These are phyloP conservation scores for Chrysodeixis includens DNA, from an alignment of 2,888 invertebrate genomes.

Conservation along the genomic window DNA sequence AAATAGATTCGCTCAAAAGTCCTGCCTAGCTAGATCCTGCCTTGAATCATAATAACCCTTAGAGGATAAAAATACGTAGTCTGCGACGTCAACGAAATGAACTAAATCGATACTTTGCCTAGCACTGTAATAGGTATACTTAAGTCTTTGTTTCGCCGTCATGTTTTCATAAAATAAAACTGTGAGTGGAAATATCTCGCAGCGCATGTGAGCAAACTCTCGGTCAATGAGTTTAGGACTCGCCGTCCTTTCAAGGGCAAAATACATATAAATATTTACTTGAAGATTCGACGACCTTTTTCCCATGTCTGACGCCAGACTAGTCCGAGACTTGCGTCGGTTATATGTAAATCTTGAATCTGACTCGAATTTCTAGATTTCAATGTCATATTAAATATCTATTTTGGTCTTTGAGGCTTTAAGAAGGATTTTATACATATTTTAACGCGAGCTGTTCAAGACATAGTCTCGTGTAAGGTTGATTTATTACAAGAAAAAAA, in stretches of 20 bases:
- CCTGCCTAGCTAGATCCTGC: constrained; percentile 38
- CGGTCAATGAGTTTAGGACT: constrained; percentile 66
- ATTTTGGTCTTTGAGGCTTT: constrained; percentile 13
- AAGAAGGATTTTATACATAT: constrained; percentile 14
- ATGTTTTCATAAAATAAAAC: constrained; percentile 20
- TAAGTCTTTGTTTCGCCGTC: constrained; percentile 14
- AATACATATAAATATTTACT: constrained; percentile 72
- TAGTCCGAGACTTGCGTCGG: constrained; percentile 39
- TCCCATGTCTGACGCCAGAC: constrained; percentile 61
- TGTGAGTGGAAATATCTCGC: constrained; percentile 32
- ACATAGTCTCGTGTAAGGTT: background rate
- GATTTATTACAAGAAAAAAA: constrained; percentile 4
- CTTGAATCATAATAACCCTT: constrained; percentile 47
- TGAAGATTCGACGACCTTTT: constrained; percentile 65
- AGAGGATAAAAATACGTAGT: constrained; percentile 33
- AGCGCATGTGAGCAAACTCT: constrained; percentile 56
- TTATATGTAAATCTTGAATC: constrained; percentile 32
- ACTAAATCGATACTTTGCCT: constrained; percentile 21
- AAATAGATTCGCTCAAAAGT: constrained; percentile 49
- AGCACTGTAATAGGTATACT: constrained; percentile 10
- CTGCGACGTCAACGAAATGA: constrained; percentile 19
- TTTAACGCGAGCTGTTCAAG: background rate
- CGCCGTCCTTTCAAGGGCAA: constrained; percentile 81
- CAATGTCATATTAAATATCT: constrained; percentile 31
- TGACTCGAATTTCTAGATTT: constrained; percentile 32